Evolutionary conservation across 1,140 invertebrate species (phyloP).

Genomic region (Myzus persicae): DNA sequence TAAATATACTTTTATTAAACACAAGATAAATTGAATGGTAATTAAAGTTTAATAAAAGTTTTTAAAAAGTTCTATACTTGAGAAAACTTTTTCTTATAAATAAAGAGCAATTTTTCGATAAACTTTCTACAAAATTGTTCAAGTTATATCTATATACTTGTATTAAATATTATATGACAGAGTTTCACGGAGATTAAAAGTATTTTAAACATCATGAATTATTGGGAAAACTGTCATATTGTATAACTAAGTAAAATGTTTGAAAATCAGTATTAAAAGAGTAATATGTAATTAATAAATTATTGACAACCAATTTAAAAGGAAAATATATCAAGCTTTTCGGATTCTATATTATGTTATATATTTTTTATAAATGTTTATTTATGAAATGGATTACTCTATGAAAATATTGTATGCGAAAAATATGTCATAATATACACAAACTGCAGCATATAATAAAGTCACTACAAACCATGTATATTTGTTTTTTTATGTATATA

Average conservation of each 20-base stretch:
- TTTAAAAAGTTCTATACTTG: background rate
- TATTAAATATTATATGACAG: background rate
- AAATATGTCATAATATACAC: background rate
- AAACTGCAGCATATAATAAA: background rate
- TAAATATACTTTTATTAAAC: background rate
- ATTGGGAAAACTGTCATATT: background rate
- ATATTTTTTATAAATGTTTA: background rate
- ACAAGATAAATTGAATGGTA: constrained; percentile 12
- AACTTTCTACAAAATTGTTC: background rate
- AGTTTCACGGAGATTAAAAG: background rate
- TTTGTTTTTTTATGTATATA: background rate
- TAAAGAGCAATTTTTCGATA: background rate
- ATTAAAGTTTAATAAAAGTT: constrained; percentile 29
- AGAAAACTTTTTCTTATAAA: constrained; percentile 20
- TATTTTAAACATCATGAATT: background rate
- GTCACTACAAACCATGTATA: background rate
- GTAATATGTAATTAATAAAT: background rate
- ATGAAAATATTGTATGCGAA: background rate
- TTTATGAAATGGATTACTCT: background rate
- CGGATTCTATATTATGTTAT: background rate
- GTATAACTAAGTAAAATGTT: background rate
- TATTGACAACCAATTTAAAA: background rate
- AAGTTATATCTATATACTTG: background rate
- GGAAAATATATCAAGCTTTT: background rate
- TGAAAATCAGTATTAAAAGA: background rate